These are phyloP conservation scores for Nomada flava DNA, from an alignment of 2,888 invertebrate genomes.

Conservation along the genomic window DNA sequence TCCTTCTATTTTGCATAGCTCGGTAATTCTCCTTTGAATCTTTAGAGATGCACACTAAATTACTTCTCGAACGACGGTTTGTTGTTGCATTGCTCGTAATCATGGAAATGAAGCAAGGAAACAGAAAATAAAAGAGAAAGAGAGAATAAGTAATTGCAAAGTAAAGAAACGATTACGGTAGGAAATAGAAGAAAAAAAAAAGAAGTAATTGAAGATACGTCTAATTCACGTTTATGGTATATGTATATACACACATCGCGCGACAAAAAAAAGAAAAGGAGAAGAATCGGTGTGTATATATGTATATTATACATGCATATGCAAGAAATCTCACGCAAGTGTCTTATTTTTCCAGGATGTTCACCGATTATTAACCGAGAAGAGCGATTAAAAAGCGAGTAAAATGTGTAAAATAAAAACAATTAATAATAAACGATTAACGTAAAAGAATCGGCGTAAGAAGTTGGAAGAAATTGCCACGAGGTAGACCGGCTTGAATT, in stretches of 20 bases:
- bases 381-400: slow-evolving; percentile 28
- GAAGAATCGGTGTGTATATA: slow-evolving; percentile 74
- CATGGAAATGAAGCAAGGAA: slow-evolving; percentile 64
- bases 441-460: slow-evolving; percentile 25
- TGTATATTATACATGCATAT: slow-evolving; percentile 75
- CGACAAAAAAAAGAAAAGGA: slow-evolving; percentile 19
- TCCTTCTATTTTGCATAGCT: slow-evolving; percentile 84
- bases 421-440: slow-evolving; percentile 4
- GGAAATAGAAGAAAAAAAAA: slow-evolving; percentile 52
- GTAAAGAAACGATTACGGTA: slow-evolving; percentile 65
- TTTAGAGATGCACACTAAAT: slow-evolving; percentile 81
- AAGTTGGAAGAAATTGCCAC: slow-evolving; percentile 72
- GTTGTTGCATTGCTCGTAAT: slow-evolving; percentile 75
- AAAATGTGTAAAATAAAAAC: slow-evolving; percentile 10
- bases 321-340: slow-evolving; percentile 80
- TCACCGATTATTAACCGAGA: slow-evolving; percentile 63
- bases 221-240: slow-evolving; percentile 74
- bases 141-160: slow-evolving; percentile 65
- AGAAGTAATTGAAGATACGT: slow-evolving; percentile 70
- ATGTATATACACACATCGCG: slow-evolving; percentile 72
- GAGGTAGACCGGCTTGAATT: slow-evolving; percentile 26
- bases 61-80: slow-evolving; percentile 74
- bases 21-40: slow-evolving; percentile 81
- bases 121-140: slow-evolving; percentile 68
- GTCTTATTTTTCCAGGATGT: slow-evolving; percentile 79